These are phyloP conservation scores for Pyrrhosoma nymphula DNA, from an alignment of 2,888 invertebrate genomes.

Conservation along the genomic window DNA sequence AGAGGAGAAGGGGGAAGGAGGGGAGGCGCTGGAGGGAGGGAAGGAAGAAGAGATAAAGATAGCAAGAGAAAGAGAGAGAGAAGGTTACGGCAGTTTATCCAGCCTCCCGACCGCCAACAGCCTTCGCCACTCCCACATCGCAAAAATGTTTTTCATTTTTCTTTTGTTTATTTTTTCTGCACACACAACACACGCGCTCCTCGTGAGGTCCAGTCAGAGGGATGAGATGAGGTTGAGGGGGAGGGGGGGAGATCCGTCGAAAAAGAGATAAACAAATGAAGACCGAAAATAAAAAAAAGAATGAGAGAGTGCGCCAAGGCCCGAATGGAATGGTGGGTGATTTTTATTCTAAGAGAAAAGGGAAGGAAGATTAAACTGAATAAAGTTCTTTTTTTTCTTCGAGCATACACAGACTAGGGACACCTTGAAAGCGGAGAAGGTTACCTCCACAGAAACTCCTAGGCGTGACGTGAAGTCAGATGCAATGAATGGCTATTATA, in stretches of 20 bases:
- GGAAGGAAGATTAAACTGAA: no score
- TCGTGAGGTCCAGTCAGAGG: not conserved
- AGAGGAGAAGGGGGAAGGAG: not conserved
- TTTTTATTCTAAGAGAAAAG: no score
- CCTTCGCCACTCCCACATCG: constrained; percentile 36
- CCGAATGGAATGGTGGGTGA: no score
- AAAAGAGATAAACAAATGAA: constrained; percentile 16
- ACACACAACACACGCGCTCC: not conserved
- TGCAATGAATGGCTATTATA: no score
- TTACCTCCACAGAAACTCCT: no score
- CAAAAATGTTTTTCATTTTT: not conserved
- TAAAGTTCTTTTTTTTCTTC: no score
- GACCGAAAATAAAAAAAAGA: not conserved
- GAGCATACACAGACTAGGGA: no score
- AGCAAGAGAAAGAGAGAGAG: not conserved
- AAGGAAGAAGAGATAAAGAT: not conserved
- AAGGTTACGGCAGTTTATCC: constrained; percentile 31
- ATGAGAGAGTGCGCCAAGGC: not conserved
- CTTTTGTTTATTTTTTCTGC: not conserved
- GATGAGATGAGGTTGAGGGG: no score
- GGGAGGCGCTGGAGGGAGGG: not conserved
- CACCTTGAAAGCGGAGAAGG: no score
- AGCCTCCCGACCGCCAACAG: not conserved
- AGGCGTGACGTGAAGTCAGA: no score
- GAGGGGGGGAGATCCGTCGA: not conserved